Evolutionary conservation across 2,888 invertebrate species (phyloP), one percentile per base, ranked within the genome.

Genomic region (Hirtodrosophila duncani): DNA sequence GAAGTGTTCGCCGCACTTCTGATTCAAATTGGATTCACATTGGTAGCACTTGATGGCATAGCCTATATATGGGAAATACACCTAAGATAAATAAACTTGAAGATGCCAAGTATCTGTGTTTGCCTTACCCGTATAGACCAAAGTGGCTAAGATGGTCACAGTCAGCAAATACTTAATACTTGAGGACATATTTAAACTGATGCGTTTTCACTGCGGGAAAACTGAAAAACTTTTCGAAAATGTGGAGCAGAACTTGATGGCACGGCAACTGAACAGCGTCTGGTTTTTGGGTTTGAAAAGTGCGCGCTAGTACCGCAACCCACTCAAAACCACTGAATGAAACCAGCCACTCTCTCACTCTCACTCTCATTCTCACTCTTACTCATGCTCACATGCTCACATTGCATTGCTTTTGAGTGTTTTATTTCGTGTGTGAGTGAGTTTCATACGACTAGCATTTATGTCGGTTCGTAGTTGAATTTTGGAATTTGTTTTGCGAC

Each of bases 41-140:
- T 81, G 74, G 56, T 86, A 86, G 57, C 86, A 86, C 9, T 82
- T 80, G 37, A 87, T 63, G 59, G 85, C 86, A 52, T 77, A 83
- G 8, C 83, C 87, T 86, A 62, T 21, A n/a, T 3, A 2, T 1
- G 16, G 14, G 7, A 29, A 9, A 9, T 6, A 26, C 1, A 39
- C 33, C 16, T 13, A 2, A 6, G 1, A n/a, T 11, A 18, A 13
- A 30, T 11, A 2, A 18, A 10, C 6, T 4, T 5, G 9, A 4
- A 6, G 5, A 5, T 3, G 5, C 1, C 3, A 29, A 1, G 3
- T 1, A 7, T 11, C 2, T 5, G 2, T 3, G 2, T 8, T 4
- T 23, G 2, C n/a, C 43, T 7, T 69, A 85, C 85, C 83, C 48
- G 85, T 75, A 56, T 77, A 59, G 39, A 72, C 83, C 29, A 83